Percentiles rank a stretch among this genome's conserved stretches.
Conservation (phyloP, 2,797 vertebrate genomes). For the Chromis chromis region DNA sequence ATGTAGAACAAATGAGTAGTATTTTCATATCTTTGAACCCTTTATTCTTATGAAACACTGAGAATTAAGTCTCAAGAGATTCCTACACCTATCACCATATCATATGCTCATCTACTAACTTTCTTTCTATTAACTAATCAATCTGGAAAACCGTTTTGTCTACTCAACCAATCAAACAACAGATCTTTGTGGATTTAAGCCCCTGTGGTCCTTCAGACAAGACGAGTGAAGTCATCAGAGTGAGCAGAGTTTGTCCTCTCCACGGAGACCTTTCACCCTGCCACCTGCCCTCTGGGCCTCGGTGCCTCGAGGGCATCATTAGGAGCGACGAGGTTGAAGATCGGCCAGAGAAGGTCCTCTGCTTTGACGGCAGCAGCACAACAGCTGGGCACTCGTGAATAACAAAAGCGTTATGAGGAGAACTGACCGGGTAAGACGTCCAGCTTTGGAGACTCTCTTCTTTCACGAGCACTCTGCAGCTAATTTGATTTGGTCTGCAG, state of each 20-base stretch:
- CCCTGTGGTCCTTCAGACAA: constrained; percentile 31
- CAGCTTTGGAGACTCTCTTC: constrained; percentile 63
- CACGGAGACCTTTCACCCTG: constrained; percentile 64
- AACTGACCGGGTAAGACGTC: constrained; percentile 51
- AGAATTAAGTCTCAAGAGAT: neutral
- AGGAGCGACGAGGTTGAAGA: constrained; percentile 67
- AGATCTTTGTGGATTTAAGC: constrained; percentile 19
- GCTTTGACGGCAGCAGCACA: constrained; percentile 65
- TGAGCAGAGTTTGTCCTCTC: constrained; percentile 44
- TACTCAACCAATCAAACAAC: neutral
- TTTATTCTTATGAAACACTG: no score
- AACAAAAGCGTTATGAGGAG: constrained; percentile 62
- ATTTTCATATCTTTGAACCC: no score
- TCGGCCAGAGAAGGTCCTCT: constrained; percentile 63
- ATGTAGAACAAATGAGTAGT: no score
- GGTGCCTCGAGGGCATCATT: constrained; percentile 81
- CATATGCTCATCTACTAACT: neutral
- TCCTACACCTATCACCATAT: neutral
- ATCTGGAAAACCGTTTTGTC: neutral
- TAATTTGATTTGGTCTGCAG: constrained; percentile 85
- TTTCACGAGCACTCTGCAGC: constrained; percentile 72
- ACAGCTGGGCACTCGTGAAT: constrained; percentile 74
- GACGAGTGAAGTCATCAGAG: constrained; percentile 39
- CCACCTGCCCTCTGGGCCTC: constrained; percentile 74
- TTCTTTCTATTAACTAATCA: neutral